These are phyloP conservation scores for Apus apus DNA, from an alignment of 2,113 vertebrate species.

Conservation along the genomic window DNA sequence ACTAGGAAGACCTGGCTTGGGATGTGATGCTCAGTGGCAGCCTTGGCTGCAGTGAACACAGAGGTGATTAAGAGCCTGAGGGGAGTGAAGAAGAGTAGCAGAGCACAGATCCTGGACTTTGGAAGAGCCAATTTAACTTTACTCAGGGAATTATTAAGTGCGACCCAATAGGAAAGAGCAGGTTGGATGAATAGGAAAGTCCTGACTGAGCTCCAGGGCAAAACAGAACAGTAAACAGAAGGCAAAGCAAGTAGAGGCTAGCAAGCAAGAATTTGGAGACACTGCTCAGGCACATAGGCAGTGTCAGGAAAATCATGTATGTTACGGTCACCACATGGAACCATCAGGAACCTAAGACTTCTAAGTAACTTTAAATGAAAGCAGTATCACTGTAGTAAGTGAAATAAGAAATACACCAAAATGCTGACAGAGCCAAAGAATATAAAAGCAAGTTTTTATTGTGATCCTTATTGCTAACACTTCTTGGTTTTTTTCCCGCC, in stretches of 20 bases:
- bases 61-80: background rate
- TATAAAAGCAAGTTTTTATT: background rate
- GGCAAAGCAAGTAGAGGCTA: background rate
- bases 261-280: background rate
- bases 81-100: background rate
- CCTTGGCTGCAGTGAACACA: background rate
- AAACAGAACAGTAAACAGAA: background rate
- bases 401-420: background rate
- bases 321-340: background rate
- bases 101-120: background rate
- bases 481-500: background rate
- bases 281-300: background rate
- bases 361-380: background rate
- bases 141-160: background rate
- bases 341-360: background rate
- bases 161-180: background rate
- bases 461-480: background rate
- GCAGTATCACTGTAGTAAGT: background rate
- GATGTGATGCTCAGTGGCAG: background rate
- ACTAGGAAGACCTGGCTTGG: background rate
- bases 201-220: background rate
- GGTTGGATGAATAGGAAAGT: background rate
- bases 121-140: background rate
- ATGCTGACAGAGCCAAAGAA: background rate
- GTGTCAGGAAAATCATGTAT: background rate